Evolutionary conservation across 2,797 vertebrate genomes (phyloP), one percentile per base, ranked within the genome.

Genomic region (Lagocephalus sceleratus): DNA sequence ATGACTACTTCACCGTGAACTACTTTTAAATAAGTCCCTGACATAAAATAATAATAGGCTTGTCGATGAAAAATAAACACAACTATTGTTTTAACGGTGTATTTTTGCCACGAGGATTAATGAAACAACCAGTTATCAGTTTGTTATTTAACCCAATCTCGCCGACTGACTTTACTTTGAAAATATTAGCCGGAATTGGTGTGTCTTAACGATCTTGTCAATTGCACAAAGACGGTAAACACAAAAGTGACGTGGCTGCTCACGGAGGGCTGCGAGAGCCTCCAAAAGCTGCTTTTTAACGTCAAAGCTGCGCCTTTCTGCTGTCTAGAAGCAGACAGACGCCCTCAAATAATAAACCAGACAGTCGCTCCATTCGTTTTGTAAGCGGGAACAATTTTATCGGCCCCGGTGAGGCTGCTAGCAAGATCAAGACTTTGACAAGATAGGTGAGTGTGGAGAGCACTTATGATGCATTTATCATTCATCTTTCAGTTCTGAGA

Each of bases 201-300:
- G 0, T 7, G 5, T 6, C 7, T 16, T 5, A 0, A 0, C 0
- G 21, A n/a, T n/a, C n/a, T 38, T 20, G 14, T 15, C 19, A 1
- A 16, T 23, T 8, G 17, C 6, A 44, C 1, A 2, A 19, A 39
- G 0, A 10, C 3, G 12, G 56, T 69, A 35, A 73, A 64, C 83
- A 82, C 74, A 84, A 57, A 48, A 47, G 65, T 85, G 86, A 88
- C 86, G 86, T 88, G 86, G 83, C 86, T 85, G 63, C 78, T 66
- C 53, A 19, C 20, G 20, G 11, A 5, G 49, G 25, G 57, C 44
- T 55, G 51, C 50, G 60, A 46, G 3, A 57, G 21, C 1, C n/a
- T n/a, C n/a, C 17, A 39, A 12, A 54, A 63, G 54, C 0, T 19
- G 6, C 0, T 3, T 7, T 49, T 63, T 22, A 11, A 3, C 0